Conservation (phyloP, 2,113 vertebrate species). For the Speoplatyrhinus poulsoni region DNA sequence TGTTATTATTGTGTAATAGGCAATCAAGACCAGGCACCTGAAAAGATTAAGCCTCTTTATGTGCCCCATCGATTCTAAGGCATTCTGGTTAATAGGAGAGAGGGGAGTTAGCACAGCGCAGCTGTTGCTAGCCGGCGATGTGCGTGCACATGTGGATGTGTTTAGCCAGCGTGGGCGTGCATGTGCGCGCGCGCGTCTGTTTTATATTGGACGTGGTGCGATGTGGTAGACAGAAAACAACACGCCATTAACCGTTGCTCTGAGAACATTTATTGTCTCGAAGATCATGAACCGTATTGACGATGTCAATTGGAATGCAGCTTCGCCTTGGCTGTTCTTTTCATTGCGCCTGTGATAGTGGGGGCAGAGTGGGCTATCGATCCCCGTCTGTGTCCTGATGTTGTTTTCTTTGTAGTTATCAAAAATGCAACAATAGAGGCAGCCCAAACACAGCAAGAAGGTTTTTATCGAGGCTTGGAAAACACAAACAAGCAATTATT, state of each 20-base stretch:
- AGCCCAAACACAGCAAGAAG: conserved; percentile 54
- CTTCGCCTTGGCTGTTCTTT: conserved; percentile 57
- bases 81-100: conserved; percentile 75
- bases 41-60: conserved; percentile 77
- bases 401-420: conserved; percentile 67
- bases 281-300: conserved; percentile 76
- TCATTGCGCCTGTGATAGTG: conserved; percentile 37
- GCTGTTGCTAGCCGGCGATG: conserved; percentile 48
- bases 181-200: conserved; percentile 21
- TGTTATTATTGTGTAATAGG: conserved; percentile 80
- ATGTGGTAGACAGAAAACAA: conserved; percentile 57
- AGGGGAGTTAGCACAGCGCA: conserved; percentile 56
- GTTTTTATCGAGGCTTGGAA: conserved; percentile 55
- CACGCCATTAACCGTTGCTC: conserved; percentile 71
- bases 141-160: conserved; percentile 24
- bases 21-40: conserved; percentile 76
- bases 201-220: conserved; percentile 23
- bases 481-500: conserved; percentile 71
- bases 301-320: conserved; percentile 63
- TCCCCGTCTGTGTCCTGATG: conserved; percentile 40
- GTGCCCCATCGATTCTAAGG: conserved; percentile 75
- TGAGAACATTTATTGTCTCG: conserved; percentile 68
- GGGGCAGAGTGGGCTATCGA: conserved; percentile 62
- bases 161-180: conserved; percentile 38
- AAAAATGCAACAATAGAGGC: conserved; percentile 68